These are phyloP conservation scores for Heterotis niloticus DNA, from an alignment of 2,113 vertebrate species.

Conservation along the genomic window DNA sequence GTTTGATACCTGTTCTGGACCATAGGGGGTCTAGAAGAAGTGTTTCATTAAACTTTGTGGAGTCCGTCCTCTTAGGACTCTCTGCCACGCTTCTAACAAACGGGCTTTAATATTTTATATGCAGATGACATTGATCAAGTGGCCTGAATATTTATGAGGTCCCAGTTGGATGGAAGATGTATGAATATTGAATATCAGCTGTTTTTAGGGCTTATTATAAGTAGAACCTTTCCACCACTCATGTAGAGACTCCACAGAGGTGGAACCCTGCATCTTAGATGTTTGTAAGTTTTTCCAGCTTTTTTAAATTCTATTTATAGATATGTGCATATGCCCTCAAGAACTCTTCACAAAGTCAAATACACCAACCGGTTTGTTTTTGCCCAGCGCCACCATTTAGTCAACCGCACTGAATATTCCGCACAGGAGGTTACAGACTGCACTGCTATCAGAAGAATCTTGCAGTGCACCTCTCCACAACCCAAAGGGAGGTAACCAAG, in stretches of 20 bases:
- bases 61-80: constrained; percentile 15
- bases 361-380: too few species aligned
- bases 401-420: too few species aligned
- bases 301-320: too few species aligned
- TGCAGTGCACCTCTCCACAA: too few species aligned
- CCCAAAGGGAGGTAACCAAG: too few species aligned
- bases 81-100: constrained; percentile 16
- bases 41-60: not conserved
- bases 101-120: constrained; percentile 25
- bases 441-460: too few species aligned
- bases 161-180: constrained; percentile 16
- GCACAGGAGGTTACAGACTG: too few species aligned
- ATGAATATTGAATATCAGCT: constrained; percentile 27
- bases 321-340: too few species aligned
- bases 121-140: constrained; percentile 26
- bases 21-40: not conserved
- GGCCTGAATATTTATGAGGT: constrained; percentile 20
- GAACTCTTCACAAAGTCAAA: too few species aligned
- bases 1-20: not conserved
- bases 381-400: too few species aligned
- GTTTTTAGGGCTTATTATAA: constrained; percentile 22
- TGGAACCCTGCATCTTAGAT: not conserved
- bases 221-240: constrained; percentile 8
- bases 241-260: not conserved
- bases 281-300: too few species aligned